Evolutionary conservation across 2,797 vertebrate genomes (phyloP), one percentile per base, ranked within the genome.

Genomic region (Acrossocheilus fasciatus): DNA sequence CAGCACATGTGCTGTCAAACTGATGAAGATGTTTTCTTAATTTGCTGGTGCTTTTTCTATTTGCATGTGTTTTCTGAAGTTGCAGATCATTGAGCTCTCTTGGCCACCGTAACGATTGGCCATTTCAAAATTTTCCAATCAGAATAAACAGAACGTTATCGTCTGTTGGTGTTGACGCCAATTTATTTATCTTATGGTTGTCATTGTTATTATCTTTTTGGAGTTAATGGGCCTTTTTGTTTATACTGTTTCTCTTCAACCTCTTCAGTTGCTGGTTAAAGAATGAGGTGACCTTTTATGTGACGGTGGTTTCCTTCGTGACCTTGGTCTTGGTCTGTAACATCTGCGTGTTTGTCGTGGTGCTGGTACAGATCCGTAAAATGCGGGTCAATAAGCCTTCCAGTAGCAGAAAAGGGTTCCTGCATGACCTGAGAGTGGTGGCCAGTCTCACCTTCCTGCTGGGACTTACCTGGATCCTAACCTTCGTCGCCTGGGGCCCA

Each of bases 401-500:
- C 0, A 82, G 89, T 39, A 90, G 79, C 70, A 91, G 85, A 17
- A 86, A 57, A 7, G 66, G 68, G 34, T 87, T 94, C 10, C 89
- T 97, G 52, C 92, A 93, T 26, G 95, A 98, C 87, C 41, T 97
- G 89, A 96, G 94, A 92, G 95, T 94, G 0, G 94, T 95, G 36
- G 95, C 92, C 81, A 96, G 97, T 81, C 93, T 99, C 85, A 97
- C 96, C 0, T 94, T 97, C 82, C 94, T 99, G 87, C 92, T 98
- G 57, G 97, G 97, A 23, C 94, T 99, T 90, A 97, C 96, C 0
- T 99, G 97, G 97, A 92, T 93, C 0, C 91, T 97, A 86, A 96
- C 91, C 36, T 97, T 98, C 85, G 96, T 98, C 75, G 94, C 96
- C 15, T 96, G 96, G 94, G 97, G 96, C 57, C 92, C 96, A 0